Conservation (phyloP, 2,113 vertebrate genomes). For the Phylloscopus trochiloides region DNA sequence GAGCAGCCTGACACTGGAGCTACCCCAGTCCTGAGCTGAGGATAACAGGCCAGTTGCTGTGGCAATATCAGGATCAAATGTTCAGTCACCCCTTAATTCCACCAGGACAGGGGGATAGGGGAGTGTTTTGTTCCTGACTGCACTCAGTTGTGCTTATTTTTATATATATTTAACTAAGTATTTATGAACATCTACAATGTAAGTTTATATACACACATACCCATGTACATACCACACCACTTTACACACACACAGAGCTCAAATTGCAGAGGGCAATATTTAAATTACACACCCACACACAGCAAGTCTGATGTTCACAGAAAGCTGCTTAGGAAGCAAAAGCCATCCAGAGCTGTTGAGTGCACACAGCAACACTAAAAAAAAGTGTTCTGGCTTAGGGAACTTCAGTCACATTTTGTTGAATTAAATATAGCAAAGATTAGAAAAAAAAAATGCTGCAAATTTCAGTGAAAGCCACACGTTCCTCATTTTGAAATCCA, state of each 20-base stretch:
- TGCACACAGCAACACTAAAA: not conserved
- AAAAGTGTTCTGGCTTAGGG: not conserved
- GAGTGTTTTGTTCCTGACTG: not conserved
- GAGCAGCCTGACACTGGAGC: not conserved
- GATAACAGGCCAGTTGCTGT: not conserved
- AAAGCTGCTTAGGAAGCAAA: slow-evolving; percentile 10
- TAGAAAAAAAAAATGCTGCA: not conserved
- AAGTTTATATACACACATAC: not conserved
- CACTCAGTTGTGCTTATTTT: not conserved
- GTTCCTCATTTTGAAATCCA: not conserved
- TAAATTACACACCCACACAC: not conserved
- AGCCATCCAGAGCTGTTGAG: not conserved
- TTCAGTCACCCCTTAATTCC: not conserved
- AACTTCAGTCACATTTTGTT: not conserved
- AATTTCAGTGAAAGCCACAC: not conserved
- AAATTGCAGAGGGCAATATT: not conserved
- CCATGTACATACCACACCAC: not conserved
- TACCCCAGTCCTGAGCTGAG: not conserved
- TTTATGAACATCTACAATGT: not conserved
- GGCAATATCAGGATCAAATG: not conserved
- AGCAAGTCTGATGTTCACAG: not conserved
- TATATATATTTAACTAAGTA: rapidly evolving
- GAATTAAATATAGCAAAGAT: not conserved
- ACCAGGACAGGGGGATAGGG: not conserved
- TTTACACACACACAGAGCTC: not conserved